Evolutionary conservation across 2,888 invertebrate species (phyloP), one percentile per base, ranked within the genome.

Genomic region (Macropis europaea): DNA sequence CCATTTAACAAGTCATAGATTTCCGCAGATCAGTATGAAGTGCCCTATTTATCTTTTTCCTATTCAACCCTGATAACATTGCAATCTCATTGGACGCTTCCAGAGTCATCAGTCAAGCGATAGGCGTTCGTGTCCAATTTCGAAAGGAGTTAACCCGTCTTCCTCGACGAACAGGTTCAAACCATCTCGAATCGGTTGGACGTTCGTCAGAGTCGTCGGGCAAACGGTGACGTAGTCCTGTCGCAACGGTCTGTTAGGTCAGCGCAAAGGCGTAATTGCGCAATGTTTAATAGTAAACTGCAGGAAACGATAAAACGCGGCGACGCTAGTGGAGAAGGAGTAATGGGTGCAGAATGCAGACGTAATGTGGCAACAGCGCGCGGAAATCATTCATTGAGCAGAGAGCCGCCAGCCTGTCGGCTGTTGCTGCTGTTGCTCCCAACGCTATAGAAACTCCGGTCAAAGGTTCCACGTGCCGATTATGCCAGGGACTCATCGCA

Each of bases 371-470:
- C 89, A 89, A 89, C 89, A 84, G 76, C 85, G 89, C 89, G 83
- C 88, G 89, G 89, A 89, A 89, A 89, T 89, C 89, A 87, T 89
- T 89, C 89, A 89, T 89, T 88, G 88, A 89, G 87, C 77, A 57
- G 85, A 71, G 76, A 71, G 74, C 73, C 61, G 57, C 15, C 73
- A 45, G 43, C 48, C 60, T 63, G 71, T 73, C 76, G 64, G 74
- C 61, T 45, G 52, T 52, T 52, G 43, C 50, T 32, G 57, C 38
- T 43, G 54, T 50, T 66, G 64, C 62, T 73, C 69, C 72, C 56
- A 68, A 63, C 72, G 47, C 42, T 43, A 43, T 32, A 48, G 60
- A 38, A 62, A 78, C 68, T 54, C 66, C 22, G 19, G 50, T 52
- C 45, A 52, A 50, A 67, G 67, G 57, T 50, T 53, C 62, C 50